Evolutionary conservation across 1,140 invertebrate species (phyloP), one percentile per base, ranked within the genome.

Genomic region (Melanaphis sacchari): DNA sequence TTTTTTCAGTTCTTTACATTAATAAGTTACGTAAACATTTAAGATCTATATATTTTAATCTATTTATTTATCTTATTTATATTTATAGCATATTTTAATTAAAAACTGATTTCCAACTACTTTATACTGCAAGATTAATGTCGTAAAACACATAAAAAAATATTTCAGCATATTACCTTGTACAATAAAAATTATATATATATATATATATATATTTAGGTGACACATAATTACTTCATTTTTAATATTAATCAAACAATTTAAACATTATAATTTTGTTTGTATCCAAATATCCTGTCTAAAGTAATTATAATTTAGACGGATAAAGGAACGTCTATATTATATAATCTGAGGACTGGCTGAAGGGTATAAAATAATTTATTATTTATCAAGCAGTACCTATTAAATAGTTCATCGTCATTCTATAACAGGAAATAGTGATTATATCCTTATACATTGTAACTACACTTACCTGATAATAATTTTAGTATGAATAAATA

Each of bases 271-370:
- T n/a, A 76, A 59, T 59, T 76, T 36, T 76, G 15, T 76, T 76
- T 76, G 59, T 76, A n/a, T 36, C 31, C 5, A 76, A 76, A 76
- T 76, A 59, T 59, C 18, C 31, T 76, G 31, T 76, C 59, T 36
- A n/a, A 76, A 76, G n/a, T 76, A 76, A 76, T 76, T 76, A 49
- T 49, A 76, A 76, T 76, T 76, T n/a, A n/a, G n/a, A 76, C 59
- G 59, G 59, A 76, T 76, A 76, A 76, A n/a, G 59, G 59, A 76
- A 76, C 59, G 31, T 76, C 59, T 76, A 76, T 76, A 76, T 76
- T 76, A 76, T 18, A 76, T 66, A 4, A 66, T n/a, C 15, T 76
- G 31, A 76, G 15, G 59, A 76, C n/a, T 76, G 31, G 59, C 59
- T 76, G 31, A 76, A 76, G 59, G 59, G 59, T n/a, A 76, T 76